A percentile compares a stretch with the other conserved stretches of the same genome.
Evolutionary conservation across 2,888 invertebrate species (phyloP).

Genomic region (Yponomeuta sedellus): DNA sequence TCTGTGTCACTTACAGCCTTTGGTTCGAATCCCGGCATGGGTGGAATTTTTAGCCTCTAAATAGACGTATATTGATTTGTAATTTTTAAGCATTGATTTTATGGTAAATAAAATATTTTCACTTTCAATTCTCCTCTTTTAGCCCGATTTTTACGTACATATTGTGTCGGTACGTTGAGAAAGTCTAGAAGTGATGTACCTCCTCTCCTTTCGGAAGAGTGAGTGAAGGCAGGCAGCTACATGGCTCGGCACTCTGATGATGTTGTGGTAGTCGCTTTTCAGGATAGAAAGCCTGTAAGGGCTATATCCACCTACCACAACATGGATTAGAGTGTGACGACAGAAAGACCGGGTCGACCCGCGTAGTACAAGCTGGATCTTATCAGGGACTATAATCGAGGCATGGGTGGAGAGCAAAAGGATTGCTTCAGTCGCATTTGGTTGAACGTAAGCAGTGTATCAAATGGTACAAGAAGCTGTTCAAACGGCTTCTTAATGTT

Average conservation of each 20-base stretch:
- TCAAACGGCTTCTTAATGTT: too few species aligned
- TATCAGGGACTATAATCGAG: constrained; percentile 11
- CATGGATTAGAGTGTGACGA: not conserved
- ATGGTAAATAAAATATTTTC: too few species aligned
- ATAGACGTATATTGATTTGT: too few species aligned
- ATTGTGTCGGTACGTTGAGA: constrained; percentile 14
- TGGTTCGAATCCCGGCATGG: too few species aligned
- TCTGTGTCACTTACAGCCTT: too few species aligned
- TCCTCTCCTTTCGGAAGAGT: too few species aligned
- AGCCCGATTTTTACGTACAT: constrained; percentile 13
- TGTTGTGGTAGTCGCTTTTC: not conserved
- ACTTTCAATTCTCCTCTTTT: constrained; percentile 11
- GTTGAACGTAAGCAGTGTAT: constrained; percentile 10
- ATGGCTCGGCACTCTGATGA: constrained; percentile 5
- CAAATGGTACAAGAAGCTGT: constrained; percentile 14
- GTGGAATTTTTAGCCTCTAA: too few species aligned
- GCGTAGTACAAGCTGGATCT: not conserved
- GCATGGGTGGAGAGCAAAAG: constrained; percentile 13
- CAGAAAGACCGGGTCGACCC: not conserved
- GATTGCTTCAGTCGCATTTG: constrained; percentile 11
- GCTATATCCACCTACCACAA: constrained; percentile 11
- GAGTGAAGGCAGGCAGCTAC: too few species aligned
- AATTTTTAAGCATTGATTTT: too few species aligned
- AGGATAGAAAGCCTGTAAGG: not conserved
- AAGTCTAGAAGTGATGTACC: too few species aligned